Conservation (phyloP, 2,113 vertebrate species). For the Poecilia latipinna region DNA sequence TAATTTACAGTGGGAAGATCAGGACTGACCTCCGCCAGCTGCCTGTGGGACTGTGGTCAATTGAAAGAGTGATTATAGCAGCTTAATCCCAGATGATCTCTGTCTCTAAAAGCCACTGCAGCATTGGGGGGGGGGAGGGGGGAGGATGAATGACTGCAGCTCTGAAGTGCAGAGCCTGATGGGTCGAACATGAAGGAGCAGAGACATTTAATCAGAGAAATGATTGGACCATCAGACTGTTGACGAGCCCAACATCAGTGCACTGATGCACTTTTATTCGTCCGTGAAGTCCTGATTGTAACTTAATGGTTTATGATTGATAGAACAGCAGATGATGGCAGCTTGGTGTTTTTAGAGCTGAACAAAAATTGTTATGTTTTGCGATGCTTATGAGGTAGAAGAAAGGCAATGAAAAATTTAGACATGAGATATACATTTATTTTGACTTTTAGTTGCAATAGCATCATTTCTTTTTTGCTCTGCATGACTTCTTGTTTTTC, state of each 20-base stretch:
- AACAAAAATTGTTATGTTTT: background rate
- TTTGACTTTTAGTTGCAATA: background rate
- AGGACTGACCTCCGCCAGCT: slow-evolving; percentile 59
- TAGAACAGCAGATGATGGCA: background rate
- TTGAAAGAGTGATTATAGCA: slow-evolving; percentile 65
- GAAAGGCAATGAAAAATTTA: background rate
- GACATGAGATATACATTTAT: background rate
- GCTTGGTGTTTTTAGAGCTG: background rate
- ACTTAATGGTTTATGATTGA: background rate
- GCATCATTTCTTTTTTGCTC: background rate
- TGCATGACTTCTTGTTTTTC: background rate
- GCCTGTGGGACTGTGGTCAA: slow-evolving; percentile 55
- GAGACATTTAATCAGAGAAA: slow-evolving; percentile 14
- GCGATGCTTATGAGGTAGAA: background rate
- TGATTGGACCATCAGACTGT: slow-evolving; percentile 41
- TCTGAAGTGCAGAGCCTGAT: slow-evolving; percentile 6
- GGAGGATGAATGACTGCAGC: background rate
- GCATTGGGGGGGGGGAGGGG: background rate
- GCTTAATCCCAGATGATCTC: slow-evolving; percentile 77
- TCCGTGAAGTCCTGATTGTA: slow-evolving; percentile 5
- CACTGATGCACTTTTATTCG: slow-evolving; percentile 12
- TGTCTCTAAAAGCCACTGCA: slow-evolving; percentile 61
- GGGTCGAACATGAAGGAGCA: slow-evolving; percentile 27
- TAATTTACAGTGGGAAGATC: slow-evolving; percentile 47
- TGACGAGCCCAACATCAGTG: slow-evolving; percentile 34